Evolutionary conservation across 2,797 vertebrate genomes (phyloP).

Genomic region (Pseudochirops corinnae): DNA sequence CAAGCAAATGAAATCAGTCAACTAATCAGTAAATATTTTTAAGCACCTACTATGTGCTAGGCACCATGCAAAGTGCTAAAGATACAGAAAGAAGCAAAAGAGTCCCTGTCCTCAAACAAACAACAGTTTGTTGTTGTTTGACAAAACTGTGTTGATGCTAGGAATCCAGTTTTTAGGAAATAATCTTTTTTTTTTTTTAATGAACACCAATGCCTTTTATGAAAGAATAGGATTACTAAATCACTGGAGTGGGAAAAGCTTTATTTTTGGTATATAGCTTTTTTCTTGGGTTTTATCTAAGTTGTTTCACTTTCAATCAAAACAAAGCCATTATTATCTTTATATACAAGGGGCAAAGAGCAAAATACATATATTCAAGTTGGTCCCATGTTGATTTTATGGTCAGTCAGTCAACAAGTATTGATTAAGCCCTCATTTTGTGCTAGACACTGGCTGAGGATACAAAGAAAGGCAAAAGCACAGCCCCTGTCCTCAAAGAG

Average conservation of each 20-base stretch:
- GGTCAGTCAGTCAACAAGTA: neutral
- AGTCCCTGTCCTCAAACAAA: neutral
- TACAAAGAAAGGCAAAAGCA: neutral
- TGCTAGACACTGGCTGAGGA: neutral
- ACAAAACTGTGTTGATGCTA: neutral
- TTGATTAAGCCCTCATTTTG: neutral
- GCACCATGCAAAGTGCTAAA: neutral
- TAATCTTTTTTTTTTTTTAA: neutral
- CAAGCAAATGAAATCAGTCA: neutral
- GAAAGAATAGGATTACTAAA: neutral
- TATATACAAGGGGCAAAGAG: neutral
- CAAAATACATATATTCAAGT: neutral
- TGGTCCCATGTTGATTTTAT: neutral
- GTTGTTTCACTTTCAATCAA: neutral
- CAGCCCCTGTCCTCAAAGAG: neutral
- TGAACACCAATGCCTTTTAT: neutral
- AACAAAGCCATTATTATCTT: neutral
- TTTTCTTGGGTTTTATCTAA: neutral
- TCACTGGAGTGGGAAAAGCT: neutral
- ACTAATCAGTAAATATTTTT: neutral
- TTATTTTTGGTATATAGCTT: neutral
- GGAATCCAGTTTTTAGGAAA: neutral
- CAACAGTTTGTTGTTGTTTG: neutral
- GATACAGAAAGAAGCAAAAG: neutral
- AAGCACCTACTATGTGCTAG: neutral